A percentile compares a stretch with the other conserved stretches of the same genome.
Evolutionary conservation across 1,140 invertebrate genomes (phyloP).

Genomic region (Phocides pigmalion): DNA sequence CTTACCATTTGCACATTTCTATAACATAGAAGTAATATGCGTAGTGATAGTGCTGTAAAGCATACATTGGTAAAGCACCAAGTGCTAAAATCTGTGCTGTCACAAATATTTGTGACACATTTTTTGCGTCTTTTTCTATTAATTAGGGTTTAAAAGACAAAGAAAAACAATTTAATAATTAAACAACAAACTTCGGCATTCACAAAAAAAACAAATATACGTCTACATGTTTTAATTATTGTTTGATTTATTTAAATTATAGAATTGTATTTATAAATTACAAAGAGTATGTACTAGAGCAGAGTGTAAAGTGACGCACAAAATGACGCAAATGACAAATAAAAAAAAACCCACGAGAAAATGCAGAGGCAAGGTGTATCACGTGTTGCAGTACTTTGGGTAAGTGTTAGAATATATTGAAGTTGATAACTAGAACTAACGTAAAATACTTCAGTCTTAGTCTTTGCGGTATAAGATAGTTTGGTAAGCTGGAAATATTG

Average conservation of each 20-base stretch:
- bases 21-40: too few relatives aligned
- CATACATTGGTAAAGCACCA: too few relatives aligned
- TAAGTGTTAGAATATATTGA: slow-evolving; percentile 37
- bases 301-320: neutral
- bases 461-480: too few relatives aligned
- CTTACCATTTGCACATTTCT: too few relatives aligned
- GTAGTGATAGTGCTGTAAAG: too few relatives aligned
- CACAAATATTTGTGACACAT: too few relatives aligned
- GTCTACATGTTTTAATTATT: neutral
- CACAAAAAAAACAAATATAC: too few relatives aligned
- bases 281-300: neutral
- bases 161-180: too few relatives aligned
- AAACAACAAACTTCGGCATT: neutral
- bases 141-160: too few relatives aligned
- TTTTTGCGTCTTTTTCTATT: too few relatives aligned
- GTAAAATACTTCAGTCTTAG: neutral
- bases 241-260: neutral
- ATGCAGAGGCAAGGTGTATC: slow-evolving; percentile 64
- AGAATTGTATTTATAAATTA: neutral
- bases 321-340: slow-evolving; percentile 41
- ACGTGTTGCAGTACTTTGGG: slow-evolving; percentile 59
- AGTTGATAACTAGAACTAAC: neutral
- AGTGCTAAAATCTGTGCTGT: too few relatives aligned
- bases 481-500: too few relatives aligned
- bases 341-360: slow-evolving; percentile 40